Conservation (phyloP, 2,888 invertebrate species). For the Dermolepida albohirtum region DNA sequence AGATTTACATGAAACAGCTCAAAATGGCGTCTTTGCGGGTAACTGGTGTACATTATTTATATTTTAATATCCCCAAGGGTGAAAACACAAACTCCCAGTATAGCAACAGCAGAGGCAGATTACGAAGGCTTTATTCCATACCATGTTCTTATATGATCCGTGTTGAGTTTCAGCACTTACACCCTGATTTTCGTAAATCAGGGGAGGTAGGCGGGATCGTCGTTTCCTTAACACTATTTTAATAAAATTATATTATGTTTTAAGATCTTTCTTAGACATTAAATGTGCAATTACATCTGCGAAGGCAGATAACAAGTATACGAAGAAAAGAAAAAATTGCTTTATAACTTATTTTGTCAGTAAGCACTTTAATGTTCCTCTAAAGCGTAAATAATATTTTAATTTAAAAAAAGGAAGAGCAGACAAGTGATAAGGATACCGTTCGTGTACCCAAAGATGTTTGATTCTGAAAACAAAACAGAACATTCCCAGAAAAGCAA, state of each 20-base stretch:
- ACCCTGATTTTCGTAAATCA: background rate
- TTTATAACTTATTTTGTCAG: slow-evolving; percentile 8
- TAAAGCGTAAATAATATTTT: no score
- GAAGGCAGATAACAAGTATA: background rate
- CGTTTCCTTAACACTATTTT: background rate
- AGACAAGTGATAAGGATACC: no score
- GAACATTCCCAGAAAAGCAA: no score
- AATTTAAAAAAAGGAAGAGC: no score
- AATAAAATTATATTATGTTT: slow-evolving; percentile 5
- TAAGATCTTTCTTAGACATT: slow-evolving; percentile 12
- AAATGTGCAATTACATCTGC: no score
- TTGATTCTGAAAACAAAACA: no score
- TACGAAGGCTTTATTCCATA: slow-evolving; percentile 10
- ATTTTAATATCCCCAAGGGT: slow-evolving; percentile 24
- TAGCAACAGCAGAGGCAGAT: slow-evolving; percentile 11
- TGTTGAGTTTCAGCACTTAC: slow-evolving; percentile 8
- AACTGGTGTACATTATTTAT: slow-evolving; percentile 18
- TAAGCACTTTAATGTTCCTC: no score
- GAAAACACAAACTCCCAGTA: slow-evolving; percentile 5
- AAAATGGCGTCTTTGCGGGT: slow-evolving; percentile 18
- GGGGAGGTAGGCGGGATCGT: no score
- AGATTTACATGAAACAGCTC: slow-evolving; percentile 6
- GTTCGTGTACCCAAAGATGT: no score
- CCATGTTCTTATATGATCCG: slow-evolving; percentile 4
- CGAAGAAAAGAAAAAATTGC: background rate